Percentiles rank a stretch among this genome's conserved stretches.
These are phyloP conservation scores for Erpobdella octoculata DNA, from an alignment of 2,888 invertebrate species.

Conservation along the genomic window DNA sequence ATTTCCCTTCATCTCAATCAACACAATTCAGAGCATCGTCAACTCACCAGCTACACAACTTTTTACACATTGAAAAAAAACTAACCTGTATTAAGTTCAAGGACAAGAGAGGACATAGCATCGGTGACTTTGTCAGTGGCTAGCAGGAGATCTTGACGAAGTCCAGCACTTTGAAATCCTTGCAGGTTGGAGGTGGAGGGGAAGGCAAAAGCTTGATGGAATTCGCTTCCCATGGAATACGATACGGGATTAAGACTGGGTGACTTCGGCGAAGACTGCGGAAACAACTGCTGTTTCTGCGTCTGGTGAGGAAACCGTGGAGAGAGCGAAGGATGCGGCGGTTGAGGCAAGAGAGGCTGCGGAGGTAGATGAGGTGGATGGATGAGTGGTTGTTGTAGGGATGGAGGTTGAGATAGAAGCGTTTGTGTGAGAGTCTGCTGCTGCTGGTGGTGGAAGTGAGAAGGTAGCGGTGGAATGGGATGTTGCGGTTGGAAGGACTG, in stretches of 20 bases:
- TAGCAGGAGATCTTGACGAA: slow-evolving; percentile 71
- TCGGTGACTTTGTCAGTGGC: slow-evolving; percentile 95
- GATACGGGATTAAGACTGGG: slow-evolving; percentile 9
- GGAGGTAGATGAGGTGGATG: background rate
- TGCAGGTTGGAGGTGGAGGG: background rate
- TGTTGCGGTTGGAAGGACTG: background rate
- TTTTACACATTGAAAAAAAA: too few relatives aligned
- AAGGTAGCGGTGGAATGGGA: background rate
- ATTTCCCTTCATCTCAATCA: too few relatives aligned
- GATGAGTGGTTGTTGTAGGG: slow-evolving; percentile 2
- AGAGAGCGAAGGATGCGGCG: background rate
- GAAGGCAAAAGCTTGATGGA: slow-evolving; percentile 25
- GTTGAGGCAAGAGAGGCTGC: background rate
- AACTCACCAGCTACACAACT: too few relatives aligned
- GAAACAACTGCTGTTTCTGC: background rate
- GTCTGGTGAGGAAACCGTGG: background rate
- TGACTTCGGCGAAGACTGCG: slow-evolving; percentile 8
- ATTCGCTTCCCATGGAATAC: slow-evolving; percentile 22
- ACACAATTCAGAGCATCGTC: too few relatives aligned
- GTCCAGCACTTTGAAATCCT: background rate
- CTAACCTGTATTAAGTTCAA: slow-evolving; percentile 75
- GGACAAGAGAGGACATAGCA: slow-evolving; percentile 92
- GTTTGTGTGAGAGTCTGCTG: background rate
- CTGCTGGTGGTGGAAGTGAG: too few relatives aligned
- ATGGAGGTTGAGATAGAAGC: background rate